Evolutionary conservation across 2,113 vertebrate species (phyloP), one percentile per base, ranked within the genome.

Genomic region (Apodemus speciosus): DNA sequence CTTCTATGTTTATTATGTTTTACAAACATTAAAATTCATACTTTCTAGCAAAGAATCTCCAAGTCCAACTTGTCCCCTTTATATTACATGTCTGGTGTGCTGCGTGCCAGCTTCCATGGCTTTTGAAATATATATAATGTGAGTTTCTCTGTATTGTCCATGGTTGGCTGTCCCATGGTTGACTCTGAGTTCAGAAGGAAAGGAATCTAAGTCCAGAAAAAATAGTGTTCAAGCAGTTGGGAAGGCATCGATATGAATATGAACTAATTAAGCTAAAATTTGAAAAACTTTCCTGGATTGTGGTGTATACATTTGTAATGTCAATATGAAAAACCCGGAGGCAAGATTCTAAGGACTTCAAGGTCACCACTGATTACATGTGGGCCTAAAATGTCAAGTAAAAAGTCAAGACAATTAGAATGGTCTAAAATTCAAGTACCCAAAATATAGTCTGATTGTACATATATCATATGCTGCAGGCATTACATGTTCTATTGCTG

Each of bases 171-270:
- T 80, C 56, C 62, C 32, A 51, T 88, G 38, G 13, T 81, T 66
- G 62, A 30, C 18, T 91, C 14, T 76, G 40, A 97, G 72, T 20
- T 85, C 21, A 11, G 51, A 87, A 85, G 68, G n/a, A 85, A 88
- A 88, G 68, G 38, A 88, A 79, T 69, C 2, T 27, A 68, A 35
- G 10, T 77, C 9, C 51, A 83, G 69, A 3, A 71, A 95, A 89
- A 56, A 49, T 40, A 2, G 43, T 9, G 2, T 86, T 90, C 77
- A 8, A 81, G 25, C 35, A 85, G 0, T 90, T 85, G 16, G 68
- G 40, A 93, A 88, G 40, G 1, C 72, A 7, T 66, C 72, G 27
- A 77, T 56, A 62, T 4, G 25, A 79, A 73, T 2, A 80, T 9
- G 35, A 91, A 25, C 58, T 14, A 77, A 66, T 85, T 66, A 85